phyloP scores from a whole-genome alignment of 2,888 invertebrate species.

The Ophraella communa region DNA sequence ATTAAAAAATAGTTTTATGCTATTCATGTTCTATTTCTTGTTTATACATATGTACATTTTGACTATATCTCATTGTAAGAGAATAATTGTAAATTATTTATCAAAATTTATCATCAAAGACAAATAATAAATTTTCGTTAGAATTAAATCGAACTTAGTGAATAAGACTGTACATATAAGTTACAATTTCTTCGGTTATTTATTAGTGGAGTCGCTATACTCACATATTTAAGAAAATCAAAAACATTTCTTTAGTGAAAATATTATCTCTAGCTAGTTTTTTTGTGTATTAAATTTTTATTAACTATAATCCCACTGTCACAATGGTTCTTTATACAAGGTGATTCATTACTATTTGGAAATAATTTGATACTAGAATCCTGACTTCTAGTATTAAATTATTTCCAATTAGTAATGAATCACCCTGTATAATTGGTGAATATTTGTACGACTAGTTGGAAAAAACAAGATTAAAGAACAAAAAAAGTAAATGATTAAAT shows the following conservation, averaged over 20 bases:
- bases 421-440: too few species aligned
- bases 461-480: too few species aligned
- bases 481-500: too few species aligned
- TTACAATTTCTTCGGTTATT: constrained; percentile 40
- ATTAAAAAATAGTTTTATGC: constrained; percentile 38
- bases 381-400: too few species aligned
- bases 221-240: constrained; percentile 5
- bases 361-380: too few species aligned
- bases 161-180: constrained; percentile 52
- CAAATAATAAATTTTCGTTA: constrained; percentile 46
- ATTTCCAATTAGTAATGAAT: too few species aligned
- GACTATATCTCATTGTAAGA: constrained; percentile 34
- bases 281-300: not conserved
- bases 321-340: too few species aligned
- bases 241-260: constrained; percentile 7
- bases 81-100: constrained; percentile 43
- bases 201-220: not conserved
- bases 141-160: constrained; percentile 49
- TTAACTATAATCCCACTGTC: too few species aligned
- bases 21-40: constrained; percentile 34
- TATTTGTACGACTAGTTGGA: too few species aligned
- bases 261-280: not conserved
- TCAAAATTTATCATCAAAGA: constrained; percentile 40
- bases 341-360: too few species aligned
- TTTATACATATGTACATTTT: constrained; percentile 48